Percentiles rank a stretch among this genome's conserved stretches.
Evolutionary conservation across 2,113 vertebrate genomes (phyloP).

Genomic region (Pluvialis apricaria): DNA sequence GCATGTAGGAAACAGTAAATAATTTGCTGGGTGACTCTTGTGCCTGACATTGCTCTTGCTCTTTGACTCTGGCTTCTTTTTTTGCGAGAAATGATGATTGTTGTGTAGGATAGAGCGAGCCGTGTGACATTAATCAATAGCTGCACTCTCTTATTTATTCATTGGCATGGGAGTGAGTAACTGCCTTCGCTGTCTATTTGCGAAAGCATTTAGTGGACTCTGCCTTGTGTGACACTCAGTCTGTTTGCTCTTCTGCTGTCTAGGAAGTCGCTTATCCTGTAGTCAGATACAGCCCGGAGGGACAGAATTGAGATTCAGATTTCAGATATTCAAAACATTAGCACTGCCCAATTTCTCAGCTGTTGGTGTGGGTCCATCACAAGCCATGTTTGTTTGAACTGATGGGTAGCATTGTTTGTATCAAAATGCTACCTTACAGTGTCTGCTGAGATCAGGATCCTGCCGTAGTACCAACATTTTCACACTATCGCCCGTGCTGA

Average conservation of each 20-base stretch:
- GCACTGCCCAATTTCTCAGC: neutral
- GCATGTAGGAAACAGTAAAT: slow-evolving; percentile 53
- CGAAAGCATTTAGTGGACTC: neutral
- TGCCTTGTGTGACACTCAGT: neutral
- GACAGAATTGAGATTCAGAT: neutral
- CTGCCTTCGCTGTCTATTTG: neutral
- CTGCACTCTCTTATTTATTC: slow-evolving; percentile 56
- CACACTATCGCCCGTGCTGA: neutral
- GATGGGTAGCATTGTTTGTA: neutral
- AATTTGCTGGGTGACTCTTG: slow-evolving; percentile 46
- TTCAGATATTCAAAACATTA: neutral
- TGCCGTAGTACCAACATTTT: neutral
- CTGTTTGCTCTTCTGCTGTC: neutral
- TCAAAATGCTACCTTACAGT: neutral
- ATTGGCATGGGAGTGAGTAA: slow-evolving; percentile 27
- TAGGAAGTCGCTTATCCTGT: neutral
- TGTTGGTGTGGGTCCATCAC: neutral
- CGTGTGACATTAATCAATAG: slow-evolving; percentile 59
- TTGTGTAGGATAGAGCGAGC: neutral
- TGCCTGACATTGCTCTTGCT: slow-evolving; percentile 44
- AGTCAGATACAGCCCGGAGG: neutral
- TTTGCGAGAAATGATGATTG: slow-evolving; percentile 23
- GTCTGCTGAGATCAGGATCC: neutral
- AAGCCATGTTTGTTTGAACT: neutral
- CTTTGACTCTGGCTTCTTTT: slow-evolving; percentile 50